Base-by-base conservation (phyloP, 2,113 vertebrate genomes). In the Otis tarda region DNA sequence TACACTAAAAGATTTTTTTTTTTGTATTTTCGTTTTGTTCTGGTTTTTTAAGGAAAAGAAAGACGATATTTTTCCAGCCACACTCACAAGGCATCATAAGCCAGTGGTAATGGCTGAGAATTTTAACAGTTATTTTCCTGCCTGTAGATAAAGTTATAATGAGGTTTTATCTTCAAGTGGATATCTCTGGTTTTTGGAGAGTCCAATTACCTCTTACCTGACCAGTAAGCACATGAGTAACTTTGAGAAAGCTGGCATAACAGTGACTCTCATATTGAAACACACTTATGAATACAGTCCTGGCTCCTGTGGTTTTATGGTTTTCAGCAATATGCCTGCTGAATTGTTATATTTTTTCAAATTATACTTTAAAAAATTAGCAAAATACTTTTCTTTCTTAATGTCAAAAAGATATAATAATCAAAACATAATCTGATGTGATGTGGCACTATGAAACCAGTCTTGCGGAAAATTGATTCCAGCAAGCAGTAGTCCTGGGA, bases 381-480 rank as follows among this genome's bases (percentile, higher is more conserved):
- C 27, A 78, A 86, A 86, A 92, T 89, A 23, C 52, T 86, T 87
- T 69, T 60, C 17, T 89, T 82, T 83, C 71, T 70, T 83, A 77
- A 84, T 56, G 80, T 84, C 27, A 9, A 23, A 88, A 95, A 90
- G 53, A 91, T 79, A 94, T 9, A 68, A 76, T 59, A 88, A 93
- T 90, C 60, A 96, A 88, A 89, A 84, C 30, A 4, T 87, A 94
- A 93, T 81, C 82, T 96, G 83, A 90, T 61, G 56, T 86, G 88
- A 90, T 74, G 24, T 89, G 76, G 45, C 79, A 77, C 79, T 78
- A 64, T 41, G 39, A 94, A 96, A 83, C 30, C 76, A 94, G 52
- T 55, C 83, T 90, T 95, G 63, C 60, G 89, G 71, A 94, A 96
- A 97, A 97, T 57, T 88, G 60, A 86, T 95, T 95, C 83, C 85